Conservation (phyloP, 2,113 vertebrate genomes). For the Petrocephalus zakoni region DNA sequence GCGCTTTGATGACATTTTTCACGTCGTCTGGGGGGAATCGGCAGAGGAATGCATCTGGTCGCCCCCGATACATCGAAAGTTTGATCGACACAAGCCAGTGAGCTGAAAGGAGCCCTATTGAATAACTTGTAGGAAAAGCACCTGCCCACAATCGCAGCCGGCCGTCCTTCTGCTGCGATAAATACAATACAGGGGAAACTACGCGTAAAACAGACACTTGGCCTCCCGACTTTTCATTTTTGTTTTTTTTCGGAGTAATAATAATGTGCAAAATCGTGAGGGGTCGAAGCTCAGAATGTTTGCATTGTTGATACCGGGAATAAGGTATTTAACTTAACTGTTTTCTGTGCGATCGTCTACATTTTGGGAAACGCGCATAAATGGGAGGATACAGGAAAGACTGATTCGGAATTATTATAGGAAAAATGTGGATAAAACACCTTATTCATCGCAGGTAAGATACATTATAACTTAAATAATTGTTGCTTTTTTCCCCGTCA, state of each 20-base stretch:
- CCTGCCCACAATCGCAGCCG: constrained; percentile 37
- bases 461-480: constrained; percentile 6
- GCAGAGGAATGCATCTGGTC: constrained; percentile 33
- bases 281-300: constrained; percentile 57
- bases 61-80: constrained; percentile 56
- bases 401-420: constrained; percentile 57
- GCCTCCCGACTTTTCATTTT: background rate
- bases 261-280: constrained; percentile 42
- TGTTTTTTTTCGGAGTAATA: constrained; percentile 39
- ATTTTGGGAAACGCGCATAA: constrained; percentile 53
- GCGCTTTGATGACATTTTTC: constrained; percentile 30
- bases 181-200: constrained; percentile 18
- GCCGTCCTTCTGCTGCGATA: background rate
- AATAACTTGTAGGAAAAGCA: constrained; percentile 34
- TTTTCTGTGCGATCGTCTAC: constrained; percentile 42
- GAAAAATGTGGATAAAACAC: constrained; percentile 69
- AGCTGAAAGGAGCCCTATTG: constrained; percentile 29
- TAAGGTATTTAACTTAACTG: constrained; percentile 60
- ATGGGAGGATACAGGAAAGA: constrained; percentile 64
- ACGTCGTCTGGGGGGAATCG: constrained; percentile 22
- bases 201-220: constrained; percentile 18
- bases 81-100: constrained; percentile 45
- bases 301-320: constrained; percentile 55
- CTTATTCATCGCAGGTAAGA: constrained; percentile 67
- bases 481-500: background rate